Percentiles rank a stretch among this genome's conserved stretches.
Conservation (phyloP, 2,113 vertebrate genomes). For the Mus spicilegus region DNA sequence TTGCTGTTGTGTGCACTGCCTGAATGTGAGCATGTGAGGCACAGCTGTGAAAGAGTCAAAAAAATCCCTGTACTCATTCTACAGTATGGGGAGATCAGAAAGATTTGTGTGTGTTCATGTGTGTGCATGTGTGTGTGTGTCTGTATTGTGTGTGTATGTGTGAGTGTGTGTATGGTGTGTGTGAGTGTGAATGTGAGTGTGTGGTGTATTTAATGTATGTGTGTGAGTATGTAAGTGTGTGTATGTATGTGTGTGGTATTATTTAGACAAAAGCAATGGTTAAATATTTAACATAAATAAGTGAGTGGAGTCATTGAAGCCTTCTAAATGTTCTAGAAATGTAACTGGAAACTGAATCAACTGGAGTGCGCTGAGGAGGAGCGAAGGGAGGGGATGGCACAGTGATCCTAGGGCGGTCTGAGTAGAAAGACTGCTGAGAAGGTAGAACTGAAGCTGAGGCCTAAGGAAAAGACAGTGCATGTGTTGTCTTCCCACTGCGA, state of each 20-base stretch:
- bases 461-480: background rate
- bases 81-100: background rate
- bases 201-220: too few species aligned
- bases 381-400: rapidly evolving
- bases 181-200: background rate
- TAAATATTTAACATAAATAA: constrained; percentile 19
- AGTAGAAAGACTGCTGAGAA: background rate
- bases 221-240: too few species aligned
- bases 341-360: background rate
- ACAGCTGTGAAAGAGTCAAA: background rate
- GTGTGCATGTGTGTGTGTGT: too few species aligned
- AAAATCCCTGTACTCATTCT: background rate
- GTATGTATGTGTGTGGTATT: background rate
- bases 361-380: background rate
- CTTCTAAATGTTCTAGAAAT: background rate
- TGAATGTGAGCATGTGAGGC: background rate
- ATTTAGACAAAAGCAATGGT: constrained; percentile 31
- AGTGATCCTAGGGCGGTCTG: too few species aligned
- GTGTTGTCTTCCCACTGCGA: background rate
- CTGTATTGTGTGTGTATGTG: too few species aligned
- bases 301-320: background rate
- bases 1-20: background rate
- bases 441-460: background rate
- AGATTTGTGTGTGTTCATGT: too few species aligned
- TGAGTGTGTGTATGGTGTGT: too few species aligned